Evolutionary conservation across 2,113 vertebrate genomes (phyloP), one percentile per base, ranked within the genome.

Genomic region (Solea solea): DNA sequence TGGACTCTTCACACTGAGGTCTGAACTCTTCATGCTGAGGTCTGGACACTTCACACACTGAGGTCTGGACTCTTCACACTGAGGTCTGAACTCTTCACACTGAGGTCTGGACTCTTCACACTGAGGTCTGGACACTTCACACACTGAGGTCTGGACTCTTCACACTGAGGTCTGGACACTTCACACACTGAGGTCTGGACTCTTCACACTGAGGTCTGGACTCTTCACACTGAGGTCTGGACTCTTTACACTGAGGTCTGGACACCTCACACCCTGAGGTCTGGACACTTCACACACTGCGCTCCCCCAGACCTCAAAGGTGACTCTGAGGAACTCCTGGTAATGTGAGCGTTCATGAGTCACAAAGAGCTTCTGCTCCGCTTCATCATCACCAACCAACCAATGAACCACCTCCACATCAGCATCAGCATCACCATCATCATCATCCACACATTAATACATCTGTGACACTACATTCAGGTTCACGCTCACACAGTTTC

Each of bases 311-410:
- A 78, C 80, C 48, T 81, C 76, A 27, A 15, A 28, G 55, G 69
- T 49, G 78, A 60, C 72, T 80, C 61, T 63, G 50, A 72, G 57
- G 62, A 76, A 65, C 73, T 60, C 84, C 70, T 3, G 64, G 62
- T 76, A 76, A 66, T 79, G 72, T 49, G 76, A 86, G 74, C 70
- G 51, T 50, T 62, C 59, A 12, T 91, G 89, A 90, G 82, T 91
- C 83, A 90, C 69, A 75, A 34, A 76, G 72, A 34, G 49, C 69
- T 70, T 64, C 40, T 8, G 69, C 39, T 67, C 12, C 46, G 21
- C 60, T 72, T 61, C 78, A 40, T 27, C 73, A 2, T 75, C 65
- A 40, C 56, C 73, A 45, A n/a, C 59, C 9, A 41, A n/a, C 57
- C 40, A 21, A 46, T 1, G 9, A 10, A 48, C 76, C 64, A 68